Conservation (phyloP, 2,113 vertebrate genomes). For the Myiozetetes cayanensis region DNA sequence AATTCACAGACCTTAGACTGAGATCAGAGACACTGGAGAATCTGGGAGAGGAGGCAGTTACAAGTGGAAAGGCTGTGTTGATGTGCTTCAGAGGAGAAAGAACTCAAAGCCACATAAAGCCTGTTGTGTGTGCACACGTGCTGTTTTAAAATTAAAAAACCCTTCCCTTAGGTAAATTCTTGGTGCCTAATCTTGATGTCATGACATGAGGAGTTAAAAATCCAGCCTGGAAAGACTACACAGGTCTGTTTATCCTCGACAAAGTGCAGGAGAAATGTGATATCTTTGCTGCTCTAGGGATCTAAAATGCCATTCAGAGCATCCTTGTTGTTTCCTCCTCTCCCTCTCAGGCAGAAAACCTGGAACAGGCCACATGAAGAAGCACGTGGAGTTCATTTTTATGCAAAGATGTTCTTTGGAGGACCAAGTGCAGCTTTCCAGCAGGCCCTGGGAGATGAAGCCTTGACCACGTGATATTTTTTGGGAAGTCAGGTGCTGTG, state of each 20-base stretch:
- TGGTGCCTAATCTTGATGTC: not conserved
- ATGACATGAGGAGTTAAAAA: not conserved
- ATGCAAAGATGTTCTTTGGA: not conserved
- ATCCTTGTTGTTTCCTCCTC: not conserved
- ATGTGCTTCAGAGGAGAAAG: not conserved
- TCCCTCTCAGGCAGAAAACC: not conserved
- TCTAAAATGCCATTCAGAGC: not conserved
- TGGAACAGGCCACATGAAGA: not conserved
- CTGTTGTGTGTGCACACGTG: not conserved
- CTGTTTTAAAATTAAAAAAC: not conserved
- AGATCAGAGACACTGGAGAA: not conserved
- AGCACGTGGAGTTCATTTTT: not conserved
- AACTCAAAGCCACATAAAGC: not conserved
- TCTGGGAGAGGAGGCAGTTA: not conserved
- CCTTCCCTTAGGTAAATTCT: not conserved
- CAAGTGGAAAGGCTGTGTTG: not conserved
- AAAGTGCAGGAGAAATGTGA: not conserved
- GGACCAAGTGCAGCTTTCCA: not conserved
- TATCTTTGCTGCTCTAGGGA: not conserved
- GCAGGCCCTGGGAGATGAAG: not conserved
- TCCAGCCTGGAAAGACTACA: not conserved
- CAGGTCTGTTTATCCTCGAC: not conserved
- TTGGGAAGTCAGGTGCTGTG: accelerated
- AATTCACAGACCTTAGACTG: not conserved
- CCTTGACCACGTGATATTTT: not conserved